Evolutionary conservation across 2,797 vertebrate species (phyloP), one percentile per base, ranked within the genome.

Genomic region (Eulemur coronatus): DNA sequence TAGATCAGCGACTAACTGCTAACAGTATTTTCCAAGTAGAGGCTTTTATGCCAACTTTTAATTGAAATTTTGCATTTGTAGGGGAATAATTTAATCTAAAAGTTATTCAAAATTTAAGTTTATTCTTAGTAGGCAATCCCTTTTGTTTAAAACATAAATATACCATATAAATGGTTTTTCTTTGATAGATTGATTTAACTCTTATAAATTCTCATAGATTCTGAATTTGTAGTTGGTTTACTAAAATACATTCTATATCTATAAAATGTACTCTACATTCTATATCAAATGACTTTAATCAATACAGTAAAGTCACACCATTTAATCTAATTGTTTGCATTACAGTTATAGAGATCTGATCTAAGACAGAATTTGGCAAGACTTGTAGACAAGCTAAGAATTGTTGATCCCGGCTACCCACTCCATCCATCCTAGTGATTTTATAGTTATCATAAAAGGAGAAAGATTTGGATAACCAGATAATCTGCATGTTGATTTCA

Each of bases 41-140:
- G 30, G 14, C 10, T 52, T 79, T 93, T 72, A 38, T 78, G 70
- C 5, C 20, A 48, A 79, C 59, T 76, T 95, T 92, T 67, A 95
- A 96, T 89, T 93, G 82, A 79, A 97, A 92, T 8, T 94, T 94
- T 73, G 8, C 28, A 79, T 78, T 87, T 48, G 2, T 17, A 69
- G 41, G 22, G 76, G 18, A 81, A 78, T 76, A 76, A 80, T 76
- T 85, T 81, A 69, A 86, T 43, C 38, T 89, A 76, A 82, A 86
- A 84, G 2, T 76, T 91, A 84, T 48, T 89, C 46, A 65, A 63
- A 93, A 78, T 55, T 73, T 61, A 94, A 79, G 55, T 72, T 89
- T 92, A 87, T 75, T 89, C 17, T 87, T 43, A 59, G n/a, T 76
- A 92, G 78, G 46, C 33, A 59, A n/a, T 67, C 8, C 26, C 4